phyloP scores from a whole-genome alignment of 2,797 vertebrate genomes.

The Emydoidea blandingii region DNA sequence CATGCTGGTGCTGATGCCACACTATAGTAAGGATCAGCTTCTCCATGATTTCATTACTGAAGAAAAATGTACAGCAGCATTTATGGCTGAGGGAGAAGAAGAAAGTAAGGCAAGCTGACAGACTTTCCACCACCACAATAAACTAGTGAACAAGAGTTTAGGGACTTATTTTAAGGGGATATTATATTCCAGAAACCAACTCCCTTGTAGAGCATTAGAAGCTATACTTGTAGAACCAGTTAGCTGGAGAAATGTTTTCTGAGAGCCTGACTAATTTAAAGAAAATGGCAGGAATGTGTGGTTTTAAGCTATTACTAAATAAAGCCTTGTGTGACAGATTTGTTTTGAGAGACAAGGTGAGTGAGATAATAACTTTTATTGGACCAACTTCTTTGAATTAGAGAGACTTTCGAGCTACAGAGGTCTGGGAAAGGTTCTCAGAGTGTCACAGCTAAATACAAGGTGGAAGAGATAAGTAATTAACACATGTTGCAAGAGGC shows the following conservation, averaged over 20 bases:
- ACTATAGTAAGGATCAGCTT: not conserved
- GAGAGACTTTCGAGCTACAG: too few species aligned
- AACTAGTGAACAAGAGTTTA: not conserved
- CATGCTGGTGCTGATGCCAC: not conserved
- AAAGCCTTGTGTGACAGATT: rapidly evolving
- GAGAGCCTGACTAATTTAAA: not conserved
- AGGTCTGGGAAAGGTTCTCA: too few species aligned
- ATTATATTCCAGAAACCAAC: not conserved
- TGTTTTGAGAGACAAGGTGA: not conserved
- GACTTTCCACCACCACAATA: not conserved
- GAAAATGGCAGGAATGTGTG: rapidly evolving
- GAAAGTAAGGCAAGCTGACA: not conserved
- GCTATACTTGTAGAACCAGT: not conserved
- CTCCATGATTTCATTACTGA: not conserved
- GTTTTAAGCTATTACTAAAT: not conserved
- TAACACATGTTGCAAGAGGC: too few species aligned
- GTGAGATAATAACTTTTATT: too few species aligned
- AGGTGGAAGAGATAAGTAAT: too few species aligned
- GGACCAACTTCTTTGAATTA: too few species aligned
- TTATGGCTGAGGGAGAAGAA: not conserved
- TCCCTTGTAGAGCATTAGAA: not conserved
- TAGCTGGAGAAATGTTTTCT: not conserved
- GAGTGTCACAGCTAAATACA: too few species aligned
- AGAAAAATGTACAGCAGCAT: not conserved
- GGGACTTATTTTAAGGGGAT: not conserved